Percentiles rank a stretch among this genome's conserved stretches.
These are phyloP conservation scores for Macropus fuliginosus DNA, from an alignment of 2,797 vertebrate genomes.

Conservation along the genomic window DNA sequence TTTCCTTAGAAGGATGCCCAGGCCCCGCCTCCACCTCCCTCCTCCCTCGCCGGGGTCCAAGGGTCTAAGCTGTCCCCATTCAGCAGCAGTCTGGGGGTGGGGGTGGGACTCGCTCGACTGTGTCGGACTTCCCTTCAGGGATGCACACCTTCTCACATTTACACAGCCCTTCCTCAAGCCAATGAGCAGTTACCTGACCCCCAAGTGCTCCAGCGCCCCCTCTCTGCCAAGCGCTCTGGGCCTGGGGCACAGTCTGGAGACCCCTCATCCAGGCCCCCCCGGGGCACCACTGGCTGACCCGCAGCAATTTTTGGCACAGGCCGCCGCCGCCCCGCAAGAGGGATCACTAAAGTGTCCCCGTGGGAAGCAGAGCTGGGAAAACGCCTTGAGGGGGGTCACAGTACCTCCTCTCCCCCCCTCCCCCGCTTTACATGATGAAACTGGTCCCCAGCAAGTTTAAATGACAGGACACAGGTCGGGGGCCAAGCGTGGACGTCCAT, in stretches of 20 bases:
- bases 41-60: background rate
- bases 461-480: background rate
- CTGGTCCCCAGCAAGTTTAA: too few species aligned
- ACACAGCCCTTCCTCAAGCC: too few species aligned
- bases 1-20: too few species aligned
- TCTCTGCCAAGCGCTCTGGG: background rate
- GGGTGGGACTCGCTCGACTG: fast-evolving
- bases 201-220: too few species aligned
- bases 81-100: background rate
- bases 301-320: background rate
- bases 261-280: too few species aligned
- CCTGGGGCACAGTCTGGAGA: background rate
- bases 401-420: fast-evolving
- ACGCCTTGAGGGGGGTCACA: background rate
- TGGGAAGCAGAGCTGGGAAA: background rate
- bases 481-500: too few species aligned
- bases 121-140: background rate
- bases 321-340: background rate
- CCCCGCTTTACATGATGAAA: background rate
- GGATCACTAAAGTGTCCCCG: background rate
- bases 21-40: too few species aligned
- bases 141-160: background rate
- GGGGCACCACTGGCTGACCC: too few species aligned
- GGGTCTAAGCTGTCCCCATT: background rate
- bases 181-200: too few species aligned